Base-by-base conservation (phyloP, 2,797 vertebrate genomes). In the Chanos chanos region DNA sequence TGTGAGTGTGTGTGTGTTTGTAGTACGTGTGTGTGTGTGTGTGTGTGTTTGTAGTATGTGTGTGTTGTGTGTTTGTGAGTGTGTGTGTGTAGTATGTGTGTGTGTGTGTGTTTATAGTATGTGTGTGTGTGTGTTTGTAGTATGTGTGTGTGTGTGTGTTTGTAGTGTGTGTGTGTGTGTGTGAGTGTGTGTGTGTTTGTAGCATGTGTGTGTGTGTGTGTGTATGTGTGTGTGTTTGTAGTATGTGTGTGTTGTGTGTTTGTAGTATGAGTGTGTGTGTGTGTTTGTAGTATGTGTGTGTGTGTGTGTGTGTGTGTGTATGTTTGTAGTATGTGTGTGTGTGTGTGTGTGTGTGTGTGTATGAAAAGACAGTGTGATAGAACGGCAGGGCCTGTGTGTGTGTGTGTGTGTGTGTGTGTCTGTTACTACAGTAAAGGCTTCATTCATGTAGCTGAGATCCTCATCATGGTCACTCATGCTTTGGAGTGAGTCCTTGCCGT, bases 401-500 rank as follows among this genome's bases (percentile, higher is more conserved):
- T 36, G 18, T 44, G 40, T 18, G 25, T 15, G 7, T 27, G 22
- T 22, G 34, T 28, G 51, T 54, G 37, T 40, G 22, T 39, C 24
- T 24, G 33, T 53, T 10, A 7, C 18, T 22, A 66, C 49, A 41
- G 68, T 27, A 51, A 63, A 44, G 54, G 50, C 50, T 51, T 30
- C 66, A 41, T 70, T 70, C 53, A 60, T 73, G 70, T 54, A 55
- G 53, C 5, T 5, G 51, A 30, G 52, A 54, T 39, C 44, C 62
- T 52, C 19, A 52, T 56, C 48, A 63, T 55, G 54, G 65, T 64
- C 56, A 54, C 55, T 69, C 62, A 51, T 55, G 59, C 66, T 66
- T 71, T 10, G 21, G 13, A 57, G 56, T 31, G 51, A 68, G 72
- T 74, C 70, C 72, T 74, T 77, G 75, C 67, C 70, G 37, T 47